phyloP scores from a whole-genome alignment of 53 echinoderm and acorn worm genomes.

The Pentamera pediparva region DNA sequence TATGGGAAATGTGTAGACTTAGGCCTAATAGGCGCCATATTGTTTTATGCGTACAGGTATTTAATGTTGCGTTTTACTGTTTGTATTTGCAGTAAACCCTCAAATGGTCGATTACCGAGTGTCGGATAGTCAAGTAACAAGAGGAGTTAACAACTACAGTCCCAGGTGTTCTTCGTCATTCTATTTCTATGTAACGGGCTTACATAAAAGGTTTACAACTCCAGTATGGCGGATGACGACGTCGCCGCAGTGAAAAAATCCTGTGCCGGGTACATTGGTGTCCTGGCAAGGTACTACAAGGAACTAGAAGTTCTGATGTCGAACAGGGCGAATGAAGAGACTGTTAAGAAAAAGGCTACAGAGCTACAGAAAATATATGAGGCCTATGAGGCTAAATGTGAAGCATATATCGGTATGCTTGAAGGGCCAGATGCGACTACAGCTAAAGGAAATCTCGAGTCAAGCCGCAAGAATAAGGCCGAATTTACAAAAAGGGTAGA shows the following conservation, averaged over 20 bases:
- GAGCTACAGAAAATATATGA: background rate
- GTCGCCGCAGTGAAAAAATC: background rate
- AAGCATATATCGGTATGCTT: background rate
- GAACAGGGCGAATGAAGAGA: background rate
- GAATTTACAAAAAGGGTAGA: background rate
- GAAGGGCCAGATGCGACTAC: background rate
- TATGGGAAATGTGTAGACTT: too few relatives aligned
- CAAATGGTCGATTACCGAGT: too few relatives aligned
- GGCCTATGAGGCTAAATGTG: background rate
- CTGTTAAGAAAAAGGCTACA: background rate
- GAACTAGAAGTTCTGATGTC: background rate
- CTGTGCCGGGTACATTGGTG: background rate
- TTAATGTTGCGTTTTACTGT: too few relatives aligned
- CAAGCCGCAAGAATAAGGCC: background rate
- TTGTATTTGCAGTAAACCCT: too few relatives aligned
- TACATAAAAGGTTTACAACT: background rate
- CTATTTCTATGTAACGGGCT: too few relatives aligned
- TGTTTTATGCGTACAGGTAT: too few relatives aligned
- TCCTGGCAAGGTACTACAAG: background rate
- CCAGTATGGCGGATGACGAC: background rate
- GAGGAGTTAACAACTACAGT: too few relatives aligned
- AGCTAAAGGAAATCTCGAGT: background rate
- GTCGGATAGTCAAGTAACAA: too few relatives aligned
- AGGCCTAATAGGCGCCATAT: too few relatives aligned
- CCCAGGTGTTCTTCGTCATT: too few relatives aligned